Conservation (phyloP, 1,140 invertebrate species). For the Tenebrio molitor region DNA sequence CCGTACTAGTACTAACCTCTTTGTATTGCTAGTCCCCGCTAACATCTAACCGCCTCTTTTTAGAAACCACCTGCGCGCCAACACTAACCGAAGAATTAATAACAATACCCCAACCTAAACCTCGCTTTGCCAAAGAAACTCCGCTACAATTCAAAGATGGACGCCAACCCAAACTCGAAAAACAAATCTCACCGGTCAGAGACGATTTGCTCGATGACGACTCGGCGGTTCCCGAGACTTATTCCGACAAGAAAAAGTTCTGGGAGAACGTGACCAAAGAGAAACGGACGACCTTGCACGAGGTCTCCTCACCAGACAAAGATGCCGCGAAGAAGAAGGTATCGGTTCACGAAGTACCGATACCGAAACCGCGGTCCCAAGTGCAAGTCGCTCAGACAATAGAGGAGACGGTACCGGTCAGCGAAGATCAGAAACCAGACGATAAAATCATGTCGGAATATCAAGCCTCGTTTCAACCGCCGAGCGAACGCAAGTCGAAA, state of each 20-base stretch:
- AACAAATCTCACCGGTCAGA: constrained; percentile 60
- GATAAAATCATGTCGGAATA: constrained; percentile 60
- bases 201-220: constrained; percentile 60
- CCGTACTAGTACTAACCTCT: constrained; percentile 46
- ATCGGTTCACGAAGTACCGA: constrained; percentile 64
- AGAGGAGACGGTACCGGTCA: constrained; percentile 40
- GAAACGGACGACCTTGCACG: constrained; percentile 60
- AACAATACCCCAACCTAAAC: constrained; percentile 64
- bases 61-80: constrained; percentile 65
- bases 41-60: constrained; percentile 66
- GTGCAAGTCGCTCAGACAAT: constrained; percentile 54
- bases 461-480: constrained; percentile 61
- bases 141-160: constrained; percentile 41
- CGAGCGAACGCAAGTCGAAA: constrained; percentile 54
- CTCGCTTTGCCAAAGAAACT: constrained; percentile 49
- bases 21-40: constrained; percentile 64
- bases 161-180: constrained; percentile 46
- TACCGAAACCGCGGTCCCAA: constrained; percentile 66
- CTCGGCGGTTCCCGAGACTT: constrained; percentile 60
- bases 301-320: constrained; percentile 55
- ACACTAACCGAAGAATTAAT: constrained; percentile 59
- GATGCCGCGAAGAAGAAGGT: constrained; percentile 56
- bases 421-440: constrained; percentile 27
- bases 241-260: constrained; percentile 68
- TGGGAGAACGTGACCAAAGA: constrained; percentile 67